Percentiles rank a stretch among this genome's conserved stretches.
Evolutionary conservation across 1,140 invertebrate genomes (phyloP).

Genomic region (Phocides pigmalion): DNA sequence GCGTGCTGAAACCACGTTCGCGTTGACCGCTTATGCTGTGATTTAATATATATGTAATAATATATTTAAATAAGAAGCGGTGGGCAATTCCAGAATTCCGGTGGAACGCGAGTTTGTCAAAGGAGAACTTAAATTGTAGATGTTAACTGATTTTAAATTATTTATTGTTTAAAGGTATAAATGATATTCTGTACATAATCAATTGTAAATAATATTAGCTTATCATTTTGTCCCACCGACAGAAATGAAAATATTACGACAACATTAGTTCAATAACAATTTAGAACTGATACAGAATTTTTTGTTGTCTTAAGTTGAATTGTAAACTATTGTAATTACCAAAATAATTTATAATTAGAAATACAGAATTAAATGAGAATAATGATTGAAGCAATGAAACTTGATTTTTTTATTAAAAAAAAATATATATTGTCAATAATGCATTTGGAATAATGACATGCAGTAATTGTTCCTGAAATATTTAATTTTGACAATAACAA

Average conservation of each 20-base stretch:
- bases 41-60: conserved; percentile 53
- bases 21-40: conserved; percentile 54
- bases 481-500: conserved; percentile 59
- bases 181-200: conserved; percentile 57
- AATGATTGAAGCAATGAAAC: conserved; percentile 16
- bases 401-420: conserved; percentile 31
- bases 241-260: conserved; percentile 47
- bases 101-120: conserved; percentile 44
- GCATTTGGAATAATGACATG: conserved; percentile 22
- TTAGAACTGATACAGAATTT: conserved; percentile 31
- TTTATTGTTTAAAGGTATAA: conserved; percentile 61
- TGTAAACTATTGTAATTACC: conserved; percentile 28
- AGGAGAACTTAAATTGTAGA: conserved; percentile 54
- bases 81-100: conserved; percentile 44
- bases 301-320: conserved; percentile 32
- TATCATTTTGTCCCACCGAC: conserved; percentile 74
- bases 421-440: conserved; percentile 25
- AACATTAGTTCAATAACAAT: conserved; percentile 30
- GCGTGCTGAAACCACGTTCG: conserved; percentile 67
- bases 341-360: conserved; percentile 37
- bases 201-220: conserved; percentile 70
- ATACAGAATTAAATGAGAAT: conserved; percentile 29
- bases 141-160: conserved; percentile 66
- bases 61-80: conserved; percentile 50
- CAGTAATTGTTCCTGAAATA: conserved; percentile 49